Base-by-base conservation (phyloP, 2,888 invertebrate species). In the Acanthosepion lycidas region DNA sequence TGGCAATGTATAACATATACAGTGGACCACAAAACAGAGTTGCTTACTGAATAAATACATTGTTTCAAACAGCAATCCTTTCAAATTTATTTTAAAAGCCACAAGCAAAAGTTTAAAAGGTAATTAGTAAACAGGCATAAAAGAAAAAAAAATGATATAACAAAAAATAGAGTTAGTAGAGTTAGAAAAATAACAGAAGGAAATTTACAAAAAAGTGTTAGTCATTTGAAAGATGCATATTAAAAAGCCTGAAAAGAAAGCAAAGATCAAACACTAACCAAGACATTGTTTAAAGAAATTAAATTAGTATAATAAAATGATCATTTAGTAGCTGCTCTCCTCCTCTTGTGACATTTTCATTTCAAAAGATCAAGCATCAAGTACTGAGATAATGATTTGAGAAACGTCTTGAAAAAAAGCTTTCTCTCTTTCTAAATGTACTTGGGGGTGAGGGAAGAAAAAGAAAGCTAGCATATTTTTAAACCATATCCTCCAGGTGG, bases 21-120 rank as follows among this genome's bases (percentile, higher is more conserved):
- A 78, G 78, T 8, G 78, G 78, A 78, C 78, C 78, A 78, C 78
- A n/a, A 78, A 78, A 78, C 78, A 78, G 78, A 78, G 78, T 78
- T 33, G 78, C 78, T 33, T n/a, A 33, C 5, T 78, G n/a, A 78
- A n/a, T 64, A 78, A n/a, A 78, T 4, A n/a, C n/a, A 78, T 15
- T 23, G 23, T 59, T 59, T 20, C 23, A 23, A 59, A 59, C 23
- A 23, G 59, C 59, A 59, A 59, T 6, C 55, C 4, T 59, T 23
- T 59, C 23, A 23, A 59, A 59, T 23, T 59, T 59, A 59, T 59
- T 3, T 6, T 6, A 59, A 59, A 55, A 20, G 18, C 42, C 55
- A 55, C 15, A 55, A 59, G 5, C 20, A 59, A 59, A 6, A 59
- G 20, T 18, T 4, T 18, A 55, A 55, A 4, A 15, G 20, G 20